Conservation (phyloP, 1,140 invertebrate genomes). For the Mercenaria mercenaria region DNA sequence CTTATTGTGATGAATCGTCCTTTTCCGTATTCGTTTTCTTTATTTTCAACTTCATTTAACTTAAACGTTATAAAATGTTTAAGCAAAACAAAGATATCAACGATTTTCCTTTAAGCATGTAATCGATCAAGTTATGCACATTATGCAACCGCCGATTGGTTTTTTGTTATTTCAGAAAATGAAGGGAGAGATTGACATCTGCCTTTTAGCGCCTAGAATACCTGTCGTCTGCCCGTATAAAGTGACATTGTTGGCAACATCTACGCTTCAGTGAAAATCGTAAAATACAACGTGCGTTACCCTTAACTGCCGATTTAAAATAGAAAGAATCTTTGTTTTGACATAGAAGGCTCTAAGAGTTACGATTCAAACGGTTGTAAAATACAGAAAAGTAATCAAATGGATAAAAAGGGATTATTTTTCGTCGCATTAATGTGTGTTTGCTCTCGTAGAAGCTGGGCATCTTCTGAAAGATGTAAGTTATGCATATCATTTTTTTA, state of each 20-base stretch:
- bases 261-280: neutral
- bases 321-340: neutral
- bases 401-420: neutral
- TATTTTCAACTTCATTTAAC: no score
- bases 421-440: neutral
- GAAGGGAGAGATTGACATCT: neutral
- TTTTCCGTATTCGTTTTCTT: no score
- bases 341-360: neutral
- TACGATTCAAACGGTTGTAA: neutral
- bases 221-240: neutral
- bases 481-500: neutral
- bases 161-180: neutral
- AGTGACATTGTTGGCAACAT: neutral
- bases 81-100: no score
- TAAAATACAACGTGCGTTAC: neutral
- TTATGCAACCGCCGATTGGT: neutral
- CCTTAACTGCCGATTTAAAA: neutral
- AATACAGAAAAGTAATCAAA: neutral
- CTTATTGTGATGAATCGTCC: no score
- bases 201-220: conserved; percentile 10
- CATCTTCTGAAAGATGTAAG: neutral
- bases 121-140: neutral
- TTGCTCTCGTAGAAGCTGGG: neutral
- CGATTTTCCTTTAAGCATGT: neutral
- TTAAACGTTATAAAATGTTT: no score